Conservation (phyloP, 2,797 vertebrate species). For the Characodon lateralis region DNA sequence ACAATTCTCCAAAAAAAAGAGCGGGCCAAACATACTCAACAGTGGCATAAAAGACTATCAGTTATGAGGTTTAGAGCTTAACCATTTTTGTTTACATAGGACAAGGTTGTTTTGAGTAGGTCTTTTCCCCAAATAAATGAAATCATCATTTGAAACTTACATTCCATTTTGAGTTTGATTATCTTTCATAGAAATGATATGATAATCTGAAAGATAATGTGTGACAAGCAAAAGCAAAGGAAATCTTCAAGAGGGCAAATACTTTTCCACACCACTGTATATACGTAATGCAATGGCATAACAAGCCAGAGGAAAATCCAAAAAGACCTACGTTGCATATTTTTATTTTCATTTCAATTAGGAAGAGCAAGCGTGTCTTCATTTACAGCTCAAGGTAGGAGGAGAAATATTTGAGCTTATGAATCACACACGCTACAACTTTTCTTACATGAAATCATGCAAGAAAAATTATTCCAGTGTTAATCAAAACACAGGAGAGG, state of each 20-base stretch:
- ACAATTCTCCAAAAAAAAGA: too few species aligned
- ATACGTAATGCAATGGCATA: not conserved
- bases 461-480: not conserved
- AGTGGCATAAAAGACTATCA: too few species aligned
- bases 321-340: too few species aligned
- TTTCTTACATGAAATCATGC: not conserved
- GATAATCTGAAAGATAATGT: not conserved
- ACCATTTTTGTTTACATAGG: too few species aligned
- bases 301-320: not conserved
- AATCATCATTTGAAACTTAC: not conserved
- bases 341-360: too few species aligned
- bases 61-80: too few species aligned
- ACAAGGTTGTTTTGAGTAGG: not conserved
- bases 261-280: not conserved
- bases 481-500: not conserved
- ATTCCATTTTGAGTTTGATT: not conserved
- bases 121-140: not conserved
- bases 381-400: not conserved
- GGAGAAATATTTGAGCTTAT: not conserved
- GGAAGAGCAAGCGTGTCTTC: not conserved
- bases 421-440: not conserved
- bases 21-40: too few species aligned
- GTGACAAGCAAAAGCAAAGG: not conserved
- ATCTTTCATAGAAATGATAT: not conserved
- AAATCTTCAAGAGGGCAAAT: not conserved